A percentile compares a stretch with the other conserved stretches of the same genome.
Evolutionary conservation across 2,113 vertebrate genomes (phyloP).

Genomic region (Peromyscus leucopus): DNA sequence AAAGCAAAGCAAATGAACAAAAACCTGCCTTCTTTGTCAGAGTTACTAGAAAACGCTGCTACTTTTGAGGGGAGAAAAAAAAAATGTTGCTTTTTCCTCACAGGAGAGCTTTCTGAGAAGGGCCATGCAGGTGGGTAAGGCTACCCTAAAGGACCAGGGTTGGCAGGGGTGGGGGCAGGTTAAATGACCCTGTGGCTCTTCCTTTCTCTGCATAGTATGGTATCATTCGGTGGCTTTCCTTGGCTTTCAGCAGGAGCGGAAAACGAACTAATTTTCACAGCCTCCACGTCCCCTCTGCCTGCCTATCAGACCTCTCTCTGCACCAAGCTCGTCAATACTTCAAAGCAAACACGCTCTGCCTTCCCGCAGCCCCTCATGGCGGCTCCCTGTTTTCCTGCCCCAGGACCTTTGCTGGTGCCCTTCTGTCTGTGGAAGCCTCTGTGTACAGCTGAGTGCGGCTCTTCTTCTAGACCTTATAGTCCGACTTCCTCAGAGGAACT

Average conservation of each 20-base stretch:
- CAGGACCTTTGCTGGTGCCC: background rate
- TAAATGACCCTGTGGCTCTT: background rate
- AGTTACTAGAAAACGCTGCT: background rate
- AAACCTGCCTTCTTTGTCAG: background rate
- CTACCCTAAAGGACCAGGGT: background rate
- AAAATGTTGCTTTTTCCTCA: background rate
- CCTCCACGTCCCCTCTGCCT: background rate
- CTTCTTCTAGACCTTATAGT: background rate
- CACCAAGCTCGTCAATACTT: background rate
- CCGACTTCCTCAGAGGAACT: background rate
- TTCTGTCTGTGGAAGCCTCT: background rate
- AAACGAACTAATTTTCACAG: background rate
- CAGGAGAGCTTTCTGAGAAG: background rate
- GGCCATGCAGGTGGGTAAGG: background rate
- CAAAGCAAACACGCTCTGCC: background rate
- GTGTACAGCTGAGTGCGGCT: background rate
- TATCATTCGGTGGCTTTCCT: background rate
- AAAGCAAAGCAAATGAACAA: background rate
- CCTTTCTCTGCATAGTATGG: background rate
- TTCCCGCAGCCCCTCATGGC: fast-evolving
- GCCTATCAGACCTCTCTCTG: background rate
- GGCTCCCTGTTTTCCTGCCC: background rate
- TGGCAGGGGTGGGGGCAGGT: background rate
- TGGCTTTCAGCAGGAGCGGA: background rate
- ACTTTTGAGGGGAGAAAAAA: background rate